Evolutionary conservation across 2,797 vertebrate species (phyloP), one percentile per base, ranked within the genome.

Genomic region (Chiloscyllium punctatum): DNA sequence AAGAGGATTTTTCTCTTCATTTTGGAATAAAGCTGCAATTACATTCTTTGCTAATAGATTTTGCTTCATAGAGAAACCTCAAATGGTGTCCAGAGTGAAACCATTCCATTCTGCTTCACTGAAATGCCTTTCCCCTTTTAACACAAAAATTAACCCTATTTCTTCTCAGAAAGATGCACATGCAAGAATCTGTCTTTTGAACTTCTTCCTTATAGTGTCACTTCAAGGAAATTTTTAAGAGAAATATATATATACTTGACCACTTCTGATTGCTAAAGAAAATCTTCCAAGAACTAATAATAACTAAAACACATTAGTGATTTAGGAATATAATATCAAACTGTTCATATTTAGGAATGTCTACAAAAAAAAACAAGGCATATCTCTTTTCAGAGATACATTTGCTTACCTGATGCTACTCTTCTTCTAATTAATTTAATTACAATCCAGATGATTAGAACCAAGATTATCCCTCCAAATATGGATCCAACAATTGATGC

Each of bases 391-490:
- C 16, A 91, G 33, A 91, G 16, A 4, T 68, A 33, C 33, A 53
- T 21, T 92, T 69, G 21, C 90, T 92, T 42, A 92, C 90, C 90
- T 42, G n/a, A 68, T 69, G 62, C 68, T 92, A 21, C 8, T 92
- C 18, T 4, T 92, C 21, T 92, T 37, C 90, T 2, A 69, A n/a
- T 25, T 69, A n/a, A 42, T 69, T 92, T 92, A 21, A n/a, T 69
- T 92, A 23, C 66, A 92, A 69, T 69, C 90, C 90, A 92, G 69
- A 8, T 48, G 48, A 84, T 48, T 82, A 84, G 6, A 84, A 66
- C 33, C 37, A 92, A n/a, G 42, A 92, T 92, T 68, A 69, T 92
- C n/a, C 69, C 62, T 92, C 90, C 90, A 37, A 69, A 92, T 68
- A 92, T 69, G 62, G n/a, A 7, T 69, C 90, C 90, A 69, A 92